Conservation (phyloP, 64 coral and sea anemone species). For the Orbicella faveolata region DNA sequence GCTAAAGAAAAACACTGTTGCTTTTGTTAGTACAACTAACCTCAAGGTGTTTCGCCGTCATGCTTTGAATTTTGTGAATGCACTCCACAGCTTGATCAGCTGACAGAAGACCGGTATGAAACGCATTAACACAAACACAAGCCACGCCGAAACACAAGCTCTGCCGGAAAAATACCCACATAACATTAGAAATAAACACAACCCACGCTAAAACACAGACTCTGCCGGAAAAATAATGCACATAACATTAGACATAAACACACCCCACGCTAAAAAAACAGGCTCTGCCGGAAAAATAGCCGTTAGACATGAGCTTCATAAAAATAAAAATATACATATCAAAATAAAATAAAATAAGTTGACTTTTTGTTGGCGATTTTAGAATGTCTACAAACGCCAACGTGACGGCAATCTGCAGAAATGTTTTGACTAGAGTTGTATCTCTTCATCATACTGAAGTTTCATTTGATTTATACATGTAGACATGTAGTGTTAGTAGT, state of each 20-base stretch:
- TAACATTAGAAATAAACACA: background rate
- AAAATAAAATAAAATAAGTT: no score
- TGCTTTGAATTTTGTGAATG: constrained; percentile 44
- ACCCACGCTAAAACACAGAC: constrained; percentile 59
- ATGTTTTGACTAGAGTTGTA: no score
- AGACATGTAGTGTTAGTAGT: no score
- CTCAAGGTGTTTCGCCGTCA: constrained; percentile 51
- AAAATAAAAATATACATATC: background rate
- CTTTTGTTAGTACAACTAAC: constrained; percentile 15
- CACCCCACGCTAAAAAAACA: constrained; percentile 54
- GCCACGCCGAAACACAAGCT: constrained; percentile 62
- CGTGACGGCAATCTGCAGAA: no score
- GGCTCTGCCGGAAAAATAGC: no score
- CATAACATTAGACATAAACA: background rate
- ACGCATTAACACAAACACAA: constrained; percentile 66
- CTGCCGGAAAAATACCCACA: constrained; percentile 27
- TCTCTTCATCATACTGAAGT: no score
- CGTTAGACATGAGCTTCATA: background rate
- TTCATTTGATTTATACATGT: no score
- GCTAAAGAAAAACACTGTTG: background rate
- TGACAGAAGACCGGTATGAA: constrained; percentile 72
- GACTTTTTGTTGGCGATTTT: no score
- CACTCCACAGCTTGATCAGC: constrained; percentile 40
- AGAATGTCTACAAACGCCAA: no score
- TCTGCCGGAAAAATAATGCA: constrained; percentile 22